These are phyloP conservation scores for Bembecia ichneumoniformis DNA, from an alignment of 2,888 invertebrate species.

Conservation along the genomic window DNA sequence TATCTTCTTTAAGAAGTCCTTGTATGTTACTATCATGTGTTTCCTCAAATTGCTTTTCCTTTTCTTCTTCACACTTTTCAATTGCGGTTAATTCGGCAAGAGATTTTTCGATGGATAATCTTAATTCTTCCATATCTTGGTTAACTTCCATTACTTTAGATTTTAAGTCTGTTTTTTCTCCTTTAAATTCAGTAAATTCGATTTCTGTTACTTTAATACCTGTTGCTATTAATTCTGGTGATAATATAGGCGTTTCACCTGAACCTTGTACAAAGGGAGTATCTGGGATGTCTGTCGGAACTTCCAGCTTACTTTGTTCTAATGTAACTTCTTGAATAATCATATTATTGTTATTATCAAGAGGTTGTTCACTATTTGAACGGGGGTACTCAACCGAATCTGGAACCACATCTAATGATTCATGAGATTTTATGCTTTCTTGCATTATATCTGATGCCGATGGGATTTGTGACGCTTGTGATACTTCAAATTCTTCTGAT, in stretches of 20 bases:
- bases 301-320: constrained; percentile 20
- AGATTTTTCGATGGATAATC: constrained; percentile 54
- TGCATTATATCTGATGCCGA: not conserved
- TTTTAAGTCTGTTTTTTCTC: constrained; percentile 46
- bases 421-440: constrained; percentile 16
- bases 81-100: constrained; percentile 50
- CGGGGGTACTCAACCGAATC: constrained; percentile 44
- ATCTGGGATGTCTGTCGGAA: constrained; percentile 20
- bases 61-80: constrained; percentile 38
- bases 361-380: constrained; percentile 39
- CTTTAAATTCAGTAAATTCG: constrained; percentile 10
- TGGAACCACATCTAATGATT: constrained; percentile 1
- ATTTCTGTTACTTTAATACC: constrained; percentile 19
- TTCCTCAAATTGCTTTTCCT: constrained; percentile 21
- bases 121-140: constrained; percentile 57
- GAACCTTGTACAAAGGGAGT: constrained; percentile 34
- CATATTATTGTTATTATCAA: constrained; percentile 46
- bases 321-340: constrained; percentile 42
- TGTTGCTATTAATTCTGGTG: constrained; percentile 19
- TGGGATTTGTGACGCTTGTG: not conserved
- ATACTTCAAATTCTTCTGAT: constrained; percentile 8
- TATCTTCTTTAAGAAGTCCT: not conserved
- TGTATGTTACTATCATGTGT: constrained; percentile 1
- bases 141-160: constrained; percentile 62
- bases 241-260: constrained; percentile 27